Base-by-base conservation (phyloP, 2,797 vertebrate genomes). In the Hyperoplus lanceolatus region DNA sequence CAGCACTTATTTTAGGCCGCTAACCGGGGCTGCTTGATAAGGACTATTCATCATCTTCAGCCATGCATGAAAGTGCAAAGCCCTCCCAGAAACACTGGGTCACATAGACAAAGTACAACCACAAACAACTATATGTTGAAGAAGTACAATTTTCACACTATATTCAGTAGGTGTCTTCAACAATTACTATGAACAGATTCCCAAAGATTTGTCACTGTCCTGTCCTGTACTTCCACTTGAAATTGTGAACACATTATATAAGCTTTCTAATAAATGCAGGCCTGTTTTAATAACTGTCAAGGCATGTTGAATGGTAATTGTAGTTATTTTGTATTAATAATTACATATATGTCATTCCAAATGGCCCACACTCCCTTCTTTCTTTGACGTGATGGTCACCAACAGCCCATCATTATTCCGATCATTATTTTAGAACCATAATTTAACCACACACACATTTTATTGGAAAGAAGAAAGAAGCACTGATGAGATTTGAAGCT, bases 1-100 rank as follows among this genome's bases (percentile, higher is more conserved):
- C 4, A 8, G 12, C 6, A 5, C 63, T 79, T 70, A 67, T 67
- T 73, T 60, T 50, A 55, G 66, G 53, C 18, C 1, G 29, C 48
- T 54, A 64, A 57, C 48, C 64, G 65, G 16, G 38, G 12, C 53
- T 49, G 41, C 55, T 18, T 74, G 49, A 64, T 65, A 49, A 46
- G 45, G 70, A 54, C 67, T 73, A 70, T 69, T 38, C n/a, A 62
- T 66, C 12, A 62, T 50, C 42, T 69, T 57, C 54, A 75, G 39
- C 62, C 81, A 61, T 7, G 72, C 57, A 65, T 76, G 42, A 64
- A 74, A 56, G 11, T n/a, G 38, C 46, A 54, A 64, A 39, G 51
- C 13, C 64, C 53, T 72, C 15, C 1, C 36, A 4, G 1, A 55
- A 38, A 77, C 65, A 70, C 29, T 29, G 29, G 29, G 29, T 70